Base-by-base conservation (phyloP, 2,797 vertebrate genomes). In the Oreochromis mossambicus region DNA sequence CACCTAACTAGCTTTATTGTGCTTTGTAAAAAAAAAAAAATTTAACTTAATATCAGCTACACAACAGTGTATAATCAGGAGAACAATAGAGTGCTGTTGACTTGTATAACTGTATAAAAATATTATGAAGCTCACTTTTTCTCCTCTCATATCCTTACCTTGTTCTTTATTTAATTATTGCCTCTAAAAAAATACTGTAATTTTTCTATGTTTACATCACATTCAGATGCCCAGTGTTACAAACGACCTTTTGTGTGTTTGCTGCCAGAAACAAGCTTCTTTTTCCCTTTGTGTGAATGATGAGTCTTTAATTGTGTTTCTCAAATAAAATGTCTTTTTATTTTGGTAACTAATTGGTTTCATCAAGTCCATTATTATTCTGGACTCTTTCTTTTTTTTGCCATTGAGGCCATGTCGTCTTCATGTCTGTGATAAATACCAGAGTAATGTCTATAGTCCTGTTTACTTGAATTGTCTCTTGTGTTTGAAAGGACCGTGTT, bases 171-270 rank as follows among this genome's bases (percentile, higher is more conserved):
- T 95, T 90, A 93, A 93, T 77, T 58, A 81, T 73, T 84, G 84
- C 68, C 88, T 91, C 87, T 3, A 63, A 63, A 36, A 61, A 63
- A 36, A 63, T 36, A 84, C 84, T 82, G 78, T 92, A 21, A 46
- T 58, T 84, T 85, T 81, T 85, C 58, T 79, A 78, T 93, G 92
- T 95, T 96, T 95, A 95, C 94, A 92, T 88, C 79, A 86, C 84
- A 80, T 86, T 86, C 79, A 66, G 84, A 82, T 86, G 81, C 80
- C 89, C 93, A 95, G 92, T 95, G 84, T 95, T 95, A 93, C 78
- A 81, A 89, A 83, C 76, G 81, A 81, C 75, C 56, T 68, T 86
- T 83, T 88, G 81, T 91, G 87, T 89, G 83, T 88, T 86, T 87
- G 80, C 78, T 83, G 80, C 66, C 83, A 85, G 77, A 82, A 75